Conservation (phyloP, 2,797 vertebrate genomes). For the Oophaga sylvatica region DNA sequence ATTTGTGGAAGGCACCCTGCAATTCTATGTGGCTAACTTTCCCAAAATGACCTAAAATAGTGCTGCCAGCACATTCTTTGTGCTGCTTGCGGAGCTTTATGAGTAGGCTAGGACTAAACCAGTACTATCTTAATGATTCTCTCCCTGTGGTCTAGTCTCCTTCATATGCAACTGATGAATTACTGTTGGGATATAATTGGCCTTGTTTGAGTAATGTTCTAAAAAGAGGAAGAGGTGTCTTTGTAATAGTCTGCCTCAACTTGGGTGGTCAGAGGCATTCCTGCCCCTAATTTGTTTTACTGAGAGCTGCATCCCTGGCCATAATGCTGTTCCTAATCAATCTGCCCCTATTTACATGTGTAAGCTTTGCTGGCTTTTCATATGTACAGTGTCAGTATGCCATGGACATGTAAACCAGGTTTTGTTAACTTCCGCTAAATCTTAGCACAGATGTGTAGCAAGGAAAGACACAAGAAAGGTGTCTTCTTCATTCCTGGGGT, state of each 20-base stretch:
- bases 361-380: conserved; percentile 72
- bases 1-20: conserved; percentile 17
- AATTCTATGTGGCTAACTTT: conserved; percentile 63
- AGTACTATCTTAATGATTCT: conserved; percentile 70
- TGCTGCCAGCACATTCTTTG: conserved; percentile 60
- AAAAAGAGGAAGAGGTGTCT: conserved; percentile 73
- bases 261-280: conserved; percentile 78
- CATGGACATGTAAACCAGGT: conserved; percentile 61
- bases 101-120: conserved; percentile 69
- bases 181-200: conserved; percentile 78
- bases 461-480: background rate
- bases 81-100: conserved; percentile 60
- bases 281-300: conserved; percentile 75
- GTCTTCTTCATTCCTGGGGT: background rate
- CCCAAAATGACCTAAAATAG: conserved; percentile 64
- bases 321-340: conserved; percentile 76
- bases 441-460: background rate
- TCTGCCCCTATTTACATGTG: conserved; percentile 76
- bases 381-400: conserved; percentile 63
- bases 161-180: conserved; percentile 73
- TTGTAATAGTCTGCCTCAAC: conserved; percentile 73
- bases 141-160: conserved; percentile 68
- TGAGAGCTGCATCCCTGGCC: conserved; percentile 70
- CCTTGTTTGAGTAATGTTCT: conserved; percentile 74
- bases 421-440: background rate